Evolutionary conservation across 2,888 invertebrate species (phyloP), one percentile per base, ranked within the genome.

Genomic region (Temnothorax rugatulus): DNA sequence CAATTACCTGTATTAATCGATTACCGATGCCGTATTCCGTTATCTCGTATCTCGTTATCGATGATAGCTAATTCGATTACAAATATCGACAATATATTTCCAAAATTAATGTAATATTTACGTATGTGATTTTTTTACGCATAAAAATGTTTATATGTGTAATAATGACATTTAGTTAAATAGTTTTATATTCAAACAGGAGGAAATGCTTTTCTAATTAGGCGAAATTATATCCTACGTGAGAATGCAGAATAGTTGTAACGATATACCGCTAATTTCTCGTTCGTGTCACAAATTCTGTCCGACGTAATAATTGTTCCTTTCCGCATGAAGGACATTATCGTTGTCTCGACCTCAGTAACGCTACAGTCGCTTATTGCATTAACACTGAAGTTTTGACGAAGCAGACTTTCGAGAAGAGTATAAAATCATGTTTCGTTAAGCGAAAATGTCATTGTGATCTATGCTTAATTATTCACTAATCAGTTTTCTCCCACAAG

Each of bases 1-100:
- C 34, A 81, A 74, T 74, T 81, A 79, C 21, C 44, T n/a, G 18
- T 79, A 50, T 73, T 34, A 47, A 81, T 81, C 75, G 74, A 74
- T 59, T 73, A 59, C 38, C 79, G 74, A 74, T 81, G 4, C 8
- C 9, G 4, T 66, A 66, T 66, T 41, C 38, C 66, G 7, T 68
- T 47, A 44, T 71, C 38, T 71, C 21, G 15, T 44, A 71, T 50
- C 15, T 11, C 25, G 7, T 73, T 59, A 34, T 7, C 21, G 21
- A 21, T 18, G 29, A 41, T 21, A 57, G 11, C 15, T 71, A 11
- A 52, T 66, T 18, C 13, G 15, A 66, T 25, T 18, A 15, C 25
- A 41, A 68, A 76, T 21, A 41, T 57, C 29, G 7, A 41, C 57
- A 44, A 29, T 21, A 25, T 25, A n/a, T 38, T 11, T 69, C 11